Percentiles rank a stretch among this genome's conserved stretches.
These are phyloP conservation scores for Hydractinia symbiolongicarpus DNA, from an alignment of 30 jellyfish, hydroid and myxozoan genomes.

Conservation along the genomic window DNA sequence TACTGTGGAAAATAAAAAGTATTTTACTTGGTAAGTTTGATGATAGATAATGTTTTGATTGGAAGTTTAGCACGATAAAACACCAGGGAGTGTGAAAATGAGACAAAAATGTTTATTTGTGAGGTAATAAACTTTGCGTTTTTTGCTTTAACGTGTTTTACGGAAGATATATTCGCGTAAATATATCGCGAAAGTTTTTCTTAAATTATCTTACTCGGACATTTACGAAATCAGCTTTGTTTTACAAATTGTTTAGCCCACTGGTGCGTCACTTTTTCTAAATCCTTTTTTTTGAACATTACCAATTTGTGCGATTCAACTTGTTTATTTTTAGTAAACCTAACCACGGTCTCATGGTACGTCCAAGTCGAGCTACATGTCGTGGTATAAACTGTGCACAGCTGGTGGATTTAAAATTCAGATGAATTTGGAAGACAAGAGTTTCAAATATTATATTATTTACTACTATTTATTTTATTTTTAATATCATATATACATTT, in stretches of 20 bases:
- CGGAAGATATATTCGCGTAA: too few species aligned
- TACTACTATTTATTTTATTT: too few species aligned
- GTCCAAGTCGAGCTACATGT: constrained; percentile 86
- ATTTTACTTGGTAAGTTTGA: constrained; percentile 60
- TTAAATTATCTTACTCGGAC: too few species aligned
- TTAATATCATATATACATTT: too few species aligned
- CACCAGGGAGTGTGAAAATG: too few species aligned
- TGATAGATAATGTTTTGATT: neutral
- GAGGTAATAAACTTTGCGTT: neutral
- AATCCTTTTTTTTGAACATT: too few species aligned
- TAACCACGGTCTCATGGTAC: constrained; percentile 64
- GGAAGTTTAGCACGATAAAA: neutral
- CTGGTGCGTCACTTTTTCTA: too few species aligned
- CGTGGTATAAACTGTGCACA: constrained; percentile 83
- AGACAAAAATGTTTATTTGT: neutral
- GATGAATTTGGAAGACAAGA: too few species aligned
- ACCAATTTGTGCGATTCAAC: neutral
- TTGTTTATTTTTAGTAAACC: constrained; percentile 43
- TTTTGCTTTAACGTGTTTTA: neutral
- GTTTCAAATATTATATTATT: too few species aligned
- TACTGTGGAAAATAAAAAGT: constrained; percentile 56
- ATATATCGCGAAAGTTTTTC: too few species aligned
- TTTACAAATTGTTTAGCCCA: too few species aligned
- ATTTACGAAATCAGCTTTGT: too few species aligned
- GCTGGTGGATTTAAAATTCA: constrained; percentile 19